phyloP scores from a whole-genome alignment of 2,113 vertebrate species.

The Alligator sinensis region DNA sequence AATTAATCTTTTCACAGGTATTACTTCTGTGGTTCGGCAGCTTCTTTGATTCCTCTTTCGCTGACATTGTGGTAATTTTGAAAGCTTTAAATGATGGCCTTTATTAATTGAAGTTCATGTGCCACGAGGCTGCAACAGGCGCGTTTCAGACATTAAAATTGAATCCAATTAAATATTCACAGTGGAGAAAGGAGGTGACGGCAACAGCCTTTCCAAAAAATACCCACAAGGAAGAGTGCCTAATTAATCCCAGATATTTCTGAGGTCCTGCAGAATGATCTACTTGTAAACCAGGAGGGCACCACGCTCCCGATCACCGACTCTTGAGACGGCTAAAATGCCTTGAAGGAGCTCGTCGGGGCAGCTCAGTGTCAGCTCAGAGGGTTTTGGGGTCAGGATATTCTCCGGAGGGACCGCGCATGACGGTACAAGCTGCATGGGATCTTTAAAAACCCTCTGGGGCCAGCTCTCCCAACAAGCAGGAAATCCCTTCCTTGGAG shows the following conservation, averaged over 20 bases:
- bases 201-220: not conserved
- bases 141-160: not conserved
- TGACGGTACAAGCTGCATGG: not conserved
- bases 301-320: not conserved
- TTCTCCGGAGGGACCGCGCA: not conserved
- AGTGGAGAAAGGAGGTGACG: not conserved
- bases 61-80: not conserved
- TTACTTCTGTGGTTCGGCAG: not conserved
- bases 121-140: not conserved
- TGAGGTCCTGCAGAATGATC: not conserved
- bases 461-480: not conserved
- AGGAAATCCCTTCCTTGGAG: not conserved
- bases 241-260: not conserved
- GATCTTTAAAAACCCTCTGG: not conserved
- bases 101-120: not conserved
- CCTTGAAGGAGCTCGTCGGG: not conserved
- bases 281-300: not conserved
- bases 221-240: not conserved
- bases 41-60: not conserved
- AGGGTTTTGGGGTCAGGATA: conserved; percentile 12
- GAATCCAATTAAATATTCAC: not conserved
- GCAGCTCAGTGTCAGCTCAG: conserved; percentile 45
- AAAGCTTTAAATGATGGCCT: conserved; percentile 6
- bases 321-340: not conserved
- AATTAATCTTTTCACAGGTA: not conserved